A percentile compares a stretch with the other conserved stretches of the same genome.
Conservation (phyloP, 2,797 vertebrate species). For the Pagetopsis macropterus region DNA sequence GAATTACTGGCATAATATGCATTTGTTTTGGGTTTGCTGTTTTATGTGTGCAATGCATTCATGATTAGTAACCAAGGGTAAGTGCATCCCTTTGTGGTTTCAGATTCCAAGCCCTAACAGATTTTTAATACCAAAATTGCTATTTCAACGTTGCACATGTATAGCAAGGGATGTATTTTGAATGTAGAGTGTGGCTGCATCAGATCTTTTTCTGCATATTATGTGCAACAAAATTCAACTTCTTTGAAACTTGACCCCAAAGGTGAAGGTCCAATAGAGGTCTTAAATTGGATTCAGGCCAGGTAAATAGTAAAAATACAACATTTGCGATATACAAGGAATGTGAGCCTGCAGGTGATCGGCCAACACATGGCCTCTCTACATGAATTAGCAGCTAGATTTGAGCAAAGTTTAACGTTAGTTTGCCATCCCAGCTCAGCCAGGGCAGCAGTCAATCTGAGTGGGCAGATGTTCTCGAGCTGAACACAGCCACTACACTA, state of each 20-base stretch:
- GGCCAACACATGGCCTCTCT: background rate
- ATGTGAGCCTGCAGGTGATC: background rate
- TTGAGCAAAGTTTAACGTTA: background rate
- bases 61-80: slow-evolving; percentile 13
- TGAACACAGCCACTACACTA: background rate
- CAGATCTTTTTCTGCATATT: slow-evolving; percentile 2
- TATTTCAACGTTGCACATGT: background rate
- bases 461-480: background rate
- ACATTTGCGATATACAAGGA: background rate
- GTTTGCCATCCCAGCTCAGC: background rate
- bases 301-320: too few relatives aligned
- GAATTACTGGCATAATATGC: slow-evolving; percentile 1
- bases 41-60: slow-evolving; percentile 13
- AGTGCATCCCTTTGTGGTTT: slow-evolving; percentile 6
- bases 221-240: slow-evolving; percentile 5
- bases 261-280: background rate
- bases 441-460: background rate
- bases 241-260: background rate
- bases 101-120: background rate
- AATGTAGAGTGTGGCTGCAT: background rate
- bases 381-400: background rate
- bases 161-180: background rate
- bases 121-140: slow-evolving; percentile 10
- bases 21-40: slow-evolving; percentile 3
- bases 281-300: too few relatives aligned